Evolutionary conservation across 2,888 invertebrate species (phyloP).

Genomic region (Bruchidius siliquastri): DNA sequence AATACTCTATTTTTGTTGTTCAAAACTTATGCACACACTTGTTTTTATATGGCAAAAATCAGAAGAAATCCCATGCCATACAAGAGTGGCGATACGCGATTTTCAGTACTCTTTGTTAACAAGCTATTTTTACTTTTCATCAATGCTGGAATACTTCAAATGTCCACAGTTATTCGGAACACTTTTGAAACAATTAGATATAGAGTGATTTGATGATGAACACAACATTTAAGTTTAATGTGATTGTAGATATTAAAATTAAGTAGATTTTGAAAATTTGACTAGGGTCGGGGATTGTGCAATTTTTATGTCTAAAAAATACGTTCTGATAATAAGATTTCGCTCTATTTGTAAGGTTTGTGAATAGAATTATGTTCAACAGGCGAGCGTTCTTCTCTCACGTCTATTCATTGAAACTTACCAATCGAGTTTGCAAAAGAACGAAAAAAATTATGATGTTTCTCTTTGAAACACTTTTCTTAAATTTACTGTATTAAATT

Average conservation of each 20-base stretch:
- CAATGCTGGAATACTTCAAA: not conserved
- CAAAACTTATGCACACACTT: too few species aligned
- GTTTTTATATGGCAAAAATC: too few species aligned
- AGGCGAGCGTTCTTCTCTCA: not conserved
- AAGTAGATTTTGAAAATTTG: constrained; percentile 21
- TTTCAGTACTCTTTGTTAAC: too few species aligned
- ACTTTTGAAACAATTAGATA: constrained; percentile 6
- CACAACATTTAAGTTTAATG: constrained; percentile 6
- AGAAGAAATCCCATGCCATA: too few species aligned
- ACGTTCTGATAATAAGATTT: not conserved
- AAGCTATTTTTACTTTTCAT: too few species aligned
- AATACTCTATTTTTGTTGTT: too few species aligned
- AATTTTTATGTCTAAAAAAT: constrained; percentile 24
- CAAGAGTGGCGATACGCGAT: too few species aligned
- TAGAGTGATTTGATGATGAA: constrained; percentile 8
- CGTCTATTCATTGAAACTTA: not conserved
- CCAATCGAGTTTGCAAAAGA: not conserved
- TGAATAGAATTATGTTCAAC: not conserved
- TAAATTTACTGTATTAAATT: not conserved
- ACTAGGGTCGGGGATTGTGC: constrained; percentile 38
- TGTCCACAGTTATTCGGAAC: constrained; percentile 5
- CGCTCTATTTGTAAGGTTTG: not conserved
- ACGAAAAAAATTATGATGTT: not conserved
- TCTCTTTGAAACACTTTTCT: not conserved
- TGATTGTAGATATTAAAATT: constrained; percentile 22